Evolutionary conservation across 2,113 vertebrate species (phyloP).

Genomic region (Dasypus novemcinctus): DNA sequence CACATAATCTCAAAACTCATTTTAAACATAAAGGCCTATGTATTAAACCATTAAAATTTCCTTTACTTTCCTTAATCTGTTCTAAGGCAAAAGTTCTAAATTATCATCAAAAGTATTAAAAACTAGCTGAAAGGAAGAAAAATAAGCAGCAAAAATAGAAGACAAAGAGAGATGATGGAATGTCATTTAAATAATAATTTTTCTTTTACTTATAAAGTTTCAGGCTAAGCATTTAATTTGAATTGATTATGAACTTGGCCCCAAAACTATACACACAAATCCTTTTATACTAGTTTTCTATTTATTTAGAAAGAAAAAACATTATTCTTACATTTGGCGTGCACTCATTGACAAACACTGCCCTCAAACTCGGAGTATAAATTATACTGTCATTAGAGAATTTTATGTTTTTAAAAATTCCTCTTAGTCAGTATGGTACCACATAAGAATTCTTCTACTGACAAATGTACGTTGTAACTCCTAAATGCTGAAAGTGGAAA

Average conservation of each 20-base stretch:
- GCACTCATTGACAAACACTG: not conserved
- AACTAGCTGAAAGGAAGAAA: not conserved
- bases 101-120: not conserved
- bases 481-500: not conserved
- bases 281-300: not conserved
- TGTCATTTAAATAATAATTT: not conserved
- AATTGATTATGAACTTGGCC: not conserved
- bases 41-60: not conserved
- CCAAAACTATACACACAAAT: not conserved
- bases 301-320: not conserved
- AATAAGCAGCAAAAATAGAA: not conserved
- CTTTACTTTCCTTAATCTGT: not conserved
- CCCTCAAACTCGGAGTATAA: not conserved
- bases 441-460: not conserved
- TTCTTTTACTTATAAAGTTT: not conserved
- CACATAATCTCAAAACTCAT: not conserved
- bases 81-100: not conserved
- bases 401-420: slow-evolving; percentile 31
- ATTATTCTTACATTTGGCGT: slow-evolving; percentile 25
- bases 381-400: not conserved
- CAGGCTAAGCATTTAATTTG: not conserved
- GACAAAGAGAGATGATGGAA: not conserved
- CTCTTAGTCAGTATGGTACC: not conserved
- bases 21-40: not conserved
- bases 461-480: not conserved